phyloP scores from a whole-genome alignment of 2,888 invertebrate genomes.

The Adineta ricciae region DNA sequence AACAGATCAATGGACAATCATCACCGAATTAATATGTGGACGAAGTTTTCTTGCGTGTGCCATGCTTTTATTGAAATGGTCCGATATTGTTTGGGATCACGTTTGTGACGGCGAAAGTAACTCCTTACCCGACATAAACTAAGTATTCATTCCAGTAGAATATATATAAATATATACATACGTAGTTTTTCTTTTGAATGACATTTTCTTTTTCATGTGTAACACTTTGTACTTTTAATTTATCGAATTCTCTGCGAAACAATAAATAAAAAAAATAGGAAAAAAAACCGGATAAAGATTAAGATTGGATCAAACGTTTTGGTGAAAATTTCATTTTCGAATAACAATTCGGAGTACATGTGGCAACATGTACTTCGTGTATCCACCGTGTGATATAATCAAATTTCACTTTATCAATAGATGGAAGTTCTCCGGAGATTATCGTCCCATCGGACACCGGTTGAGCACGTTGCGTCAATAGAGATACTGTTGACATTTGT shows the following conservation, averaged over 20 bases:
- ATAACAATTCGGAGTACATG: not conserved
- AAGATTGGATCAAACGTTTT: not conserved
- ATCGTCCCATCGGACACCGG: too few relatives aligned
- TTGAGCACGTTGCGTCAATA: not conserved
- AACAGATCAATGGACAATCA: slow-evolving; percentile 49
- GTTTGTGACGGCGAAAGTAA: not conserved
- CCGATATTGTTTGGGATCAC: not conserved
- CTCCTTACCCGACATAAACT: not conserved
- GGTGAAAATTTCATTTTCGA: not conserved
- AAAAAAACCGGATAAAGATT: not conserved
- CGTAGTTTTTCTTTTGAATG: not conserved
- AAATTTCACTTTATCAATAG: not conserved
- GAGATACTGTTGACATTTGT: not conserved
- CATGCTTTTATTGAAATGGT: slow-evolving; percentile 37
- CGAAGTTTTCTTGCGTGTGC: slow-evolving; percentile 54
- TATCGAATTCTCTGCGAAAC: slow-evolving; percentile 18
- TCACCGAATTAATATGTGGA: slow-evolving; percentile 52
- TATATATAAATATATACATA: not conserved
- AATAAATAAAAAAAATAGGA: not conserved
- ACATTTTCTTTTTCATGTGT: not conserved
- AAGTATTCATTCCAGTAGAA: slow-evolving; percentile 1
- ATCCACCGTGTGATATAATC: not conserved
- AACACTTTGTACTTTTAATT: not conserved
- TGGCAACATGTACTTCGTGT: not conserved
- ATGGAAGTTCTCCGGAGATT: too few relatives aligned